Conservation (phyloP, 1,140 invertebrate species). For the Spodoptera litura region DNA sequence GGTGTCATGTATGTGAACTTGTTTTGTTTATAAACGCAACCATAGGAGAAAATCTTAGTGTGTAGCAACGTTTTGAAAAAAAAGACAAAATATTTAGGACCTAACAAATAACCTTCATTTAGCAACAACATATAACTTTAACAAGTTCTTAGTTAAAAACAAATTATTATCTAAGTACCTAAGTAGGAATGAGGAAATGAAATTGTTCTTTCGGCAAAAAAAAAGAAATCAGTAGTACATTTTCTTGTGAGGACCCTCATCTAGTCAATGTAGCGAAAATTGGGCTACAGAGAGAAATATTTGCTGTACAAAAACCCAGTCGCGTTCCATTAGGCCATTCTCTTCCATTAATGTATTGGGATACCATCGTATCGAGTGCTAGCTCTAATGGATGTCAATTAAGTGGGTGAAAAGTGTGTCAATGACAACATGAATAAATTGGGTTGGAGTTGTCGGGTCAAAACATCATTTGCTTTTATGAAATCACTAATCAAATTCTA, state of each 20-base stretch:
- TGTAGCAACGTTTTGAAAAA: no score
- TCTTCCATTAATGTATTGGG: background rate
- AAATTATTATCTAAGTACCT: background rate
- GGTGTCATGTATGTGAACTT: no score
- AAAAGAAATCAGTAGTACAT: background rate
- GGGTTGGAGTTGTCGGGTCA: background rate
- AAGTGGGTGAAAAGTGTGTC: background rate
- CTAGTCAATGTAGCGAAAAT: background rate
- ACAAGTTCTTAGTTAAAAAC: background rate
- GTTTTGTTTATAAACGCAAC: no score
- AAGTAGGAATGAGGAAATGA: background rate
- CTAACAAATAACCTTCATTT: no score
- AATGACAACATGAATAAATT: background rate
- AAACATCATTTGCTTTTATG: no score
- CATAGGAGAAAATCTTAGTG: no score
- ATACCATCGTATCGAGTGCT: background rate
- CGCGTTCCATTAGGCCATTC: conserved; percentile 7
- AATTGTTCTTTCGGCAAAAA: no score
- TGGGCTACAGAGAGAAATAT: background rate
- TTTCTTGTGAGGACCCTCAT: background rate
- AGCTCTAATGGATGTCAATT: background rate
- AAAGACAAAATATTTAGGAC: no score
- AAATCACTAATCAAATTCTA: no score
- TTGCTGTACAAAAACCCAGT: background rate
- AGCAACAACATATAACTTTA: no score